These are phyloP conservation scores for Halcyon smyrnensis DNA, from an alignment of 2,797 vertebrate genomes.

Conservation along the genomic window DNA sequence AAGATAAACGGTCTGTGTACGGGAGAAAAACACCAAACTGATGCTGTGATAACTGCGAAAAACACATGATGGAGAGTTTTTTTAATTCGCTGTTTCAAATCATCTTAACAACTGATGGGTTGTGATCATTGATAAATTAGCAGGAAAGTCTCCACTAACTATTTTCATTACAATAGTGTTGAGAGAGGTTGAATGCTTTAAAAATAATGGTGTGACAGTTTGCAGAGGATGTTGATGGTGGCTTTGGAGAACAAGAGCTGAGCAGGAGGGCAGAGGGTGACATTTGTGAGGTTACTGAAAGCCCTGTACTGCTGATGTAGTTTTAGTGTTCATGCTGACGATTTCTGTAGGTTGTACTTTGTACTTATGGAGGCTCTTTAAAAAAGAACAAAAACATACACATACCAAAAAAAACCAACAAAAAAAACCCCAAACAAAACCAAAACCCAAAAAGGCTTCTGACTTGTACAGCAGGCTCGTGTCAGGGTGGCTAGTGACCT, in stretches of 20 bases:
- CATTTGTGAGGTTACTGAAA: background rate
- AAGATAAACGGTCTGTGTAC: background rate
- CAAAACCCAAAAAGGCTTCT: background rate
- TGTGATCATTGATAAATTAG: background rate
- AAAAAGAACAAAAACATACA: background rate
- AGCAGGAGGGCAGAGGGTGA: background rate
- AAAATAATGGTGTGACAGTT: background rate
- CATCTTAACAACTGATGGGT: background rate
- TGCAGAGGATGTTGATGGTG: background rate
- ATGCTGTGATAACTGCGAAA: background rate
- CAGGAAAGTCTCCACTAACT: background rate
- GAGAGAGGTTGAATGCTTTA: background rate
- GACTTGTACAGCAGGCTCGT: background rate
- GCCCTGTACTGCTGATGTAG: fast-evolving
- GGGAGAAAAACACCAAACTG: background rate
- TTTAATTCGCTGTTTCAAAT: background rate
- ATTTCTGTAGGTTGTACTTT: background rate
- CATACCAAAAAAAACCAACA: no score
- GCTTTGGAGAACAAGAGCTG: background rate
- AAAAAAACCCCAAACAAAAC: no score
- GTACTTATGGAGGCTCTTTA: background rate
- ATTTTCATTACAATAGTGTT: background rate
- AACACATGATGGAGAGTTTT: background rate
- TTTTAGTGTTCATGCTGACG: background rate
- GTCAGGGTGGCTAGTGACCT: background rate